phyloP scores from a whole-genome alignment of 2,113 vertebrate species.

The Cardinalis cardinalis region DNA sequence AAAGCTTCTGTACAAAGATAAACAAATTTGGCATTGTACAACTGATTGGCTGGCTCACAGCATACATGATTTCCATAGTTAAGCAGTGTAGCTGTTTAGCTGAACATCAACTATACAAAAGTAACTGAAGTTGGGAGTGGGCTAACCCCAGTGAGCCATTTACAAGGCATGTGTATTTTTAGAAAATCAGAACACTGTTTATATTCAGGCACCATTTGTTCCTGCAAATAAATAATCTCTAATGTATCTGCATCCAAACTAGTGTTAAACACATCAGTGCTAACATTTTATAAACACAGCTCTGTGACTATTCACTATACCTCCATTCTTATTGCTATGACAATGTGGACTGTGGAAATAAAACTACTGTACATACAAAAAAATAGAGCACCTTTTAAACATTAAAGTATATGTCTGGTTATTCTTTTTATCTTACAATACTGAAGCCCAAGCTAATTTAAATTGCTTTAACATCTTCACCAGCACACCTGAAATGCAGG shows the following conservation, averaged over 20 bases:
- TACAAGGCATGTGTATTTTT: constrained; percentile 84
- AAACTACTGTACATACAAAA: constrained; percentile 87
- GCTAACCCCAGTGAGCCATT: constrained; percentile 79
- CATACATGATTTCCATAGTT: constrained; percentile 42
- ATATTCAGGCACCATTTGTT: constrained; percentile 89
- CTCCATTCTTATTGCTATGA: constrained; percentile 93
- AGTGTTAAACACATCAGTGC: constrained; percentile 79
- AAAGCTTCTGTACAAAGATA: constrained; percentile 91
- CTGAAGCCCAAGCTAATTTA: constrained; percentile 67
- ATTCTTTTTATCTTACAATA: constrained; percentile 77
- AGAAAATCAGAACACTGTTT: constrained; percentile 83
- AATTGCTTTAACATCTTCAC: constrained; percentile 60
- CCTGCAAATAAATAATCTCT: constrained; percentile 88
- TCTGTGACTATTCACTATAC: constrained; percentile 75
- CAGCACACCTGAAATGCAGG: constrained; percentile 54
- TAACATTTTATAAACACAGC: constrained; percentile 75
- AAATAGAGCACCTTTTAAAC: constrained; percentile 89
- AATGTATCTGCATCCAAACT: constrained; percentile 77
- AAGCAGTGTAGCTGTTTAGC: constrained; percentile 67
- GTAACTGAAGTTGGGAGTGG: constrained; percentile 48
- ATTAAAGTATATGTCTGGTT: constrained; percentile 80
- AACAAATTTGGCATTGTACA: constrained; percentile 87
- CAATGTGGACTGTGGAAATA: constrained; percentile 85
- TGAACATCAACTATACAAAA: constrained; percentile 74
- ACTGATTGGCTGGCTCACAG: constrained; percentile 75